A percentile compares a stretch with the other conserved stretches of the same genome.
Conservation (phyloP, 1,140 invertebrate genomes). For the Drosophila lacertosa region DNA sequence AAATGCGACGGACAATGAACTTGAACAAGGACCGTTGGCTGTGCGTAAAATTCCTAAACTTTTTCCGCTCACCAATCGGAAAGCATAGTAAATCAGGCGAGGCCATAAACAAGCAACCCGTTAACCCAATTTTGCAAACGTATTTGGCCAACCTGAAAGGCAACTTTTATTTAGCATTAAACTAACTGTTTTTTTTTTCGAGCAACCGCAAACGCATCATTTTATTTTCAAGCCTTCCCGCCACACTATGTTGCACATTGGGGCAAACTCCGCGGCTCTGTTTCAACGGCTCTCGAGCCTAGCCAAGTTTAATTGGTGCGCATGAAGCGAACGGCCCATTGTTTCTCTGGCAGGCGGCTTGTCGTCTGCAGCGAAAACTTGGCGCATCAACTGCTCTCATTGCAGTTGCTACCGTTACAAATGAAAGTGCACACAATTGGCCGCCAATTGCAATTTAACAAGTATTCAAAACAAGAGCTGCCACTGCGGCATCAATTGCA, state of each 20-base stretch:
- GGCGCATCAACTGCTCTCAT: slow-evolving; percentile 67
- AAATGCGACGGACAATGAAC: slow-evolving; percentile 48
- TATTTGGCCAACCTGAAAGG: slow-evolving; percentile 45
- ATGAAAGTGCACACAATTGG: slow-evolving; percentile 66
- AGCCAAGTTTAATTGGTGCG: slow-evolving; percentile 61
- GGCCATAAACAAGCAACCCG: slow-evolving; percentile 42
- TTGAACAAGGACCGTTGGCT: slow-evolving; percentile 46
- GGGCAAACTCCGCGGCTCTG: slow-evolving; percentile 40
- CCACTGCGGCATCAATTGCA: slow-evolving; percentile 32
- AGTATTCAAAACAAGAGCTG: slow-evolving; percentile 56
- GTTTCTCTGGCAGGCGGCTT: slow-evolving; percentile 3
- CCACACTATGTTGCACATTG: slow-evolving; percentile 61
- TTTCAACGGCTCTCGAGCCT: not conserved
- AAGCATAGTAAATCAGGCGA: not conserved
- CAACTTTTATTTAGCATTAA: slow-evolving; percentile 59
- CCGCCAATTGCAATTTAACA: slow-evolving; percentile 66
- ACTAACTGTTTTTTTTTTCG: slow-evolving; percentile 42
- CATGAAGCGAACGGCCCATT: slow-evolving; percentile 50
- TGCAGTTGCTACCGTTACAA: slow-evolving; percentile 32
- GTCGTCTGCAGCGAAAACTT: slow-evolving; percentile 52
- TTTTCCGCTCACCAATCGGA: slow-evolving; percentile 7
- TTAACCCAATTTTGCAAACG: slow-evolving; percentile 68
- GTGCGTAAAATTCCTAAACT: slow-evolving; percentile 8
- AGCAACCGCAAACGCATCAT: slow-evolving; percentile 23
- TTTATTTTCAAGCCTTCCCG: slow-evolving; percentile 56